A percentile compares a stretch with the other conserved stretches of the same genome.
These are phyloP conservation scores for Meteorus colon DNA, from an alignment of 2,888 invertebrate genomes.

Conservation along the genomic window DNA sequence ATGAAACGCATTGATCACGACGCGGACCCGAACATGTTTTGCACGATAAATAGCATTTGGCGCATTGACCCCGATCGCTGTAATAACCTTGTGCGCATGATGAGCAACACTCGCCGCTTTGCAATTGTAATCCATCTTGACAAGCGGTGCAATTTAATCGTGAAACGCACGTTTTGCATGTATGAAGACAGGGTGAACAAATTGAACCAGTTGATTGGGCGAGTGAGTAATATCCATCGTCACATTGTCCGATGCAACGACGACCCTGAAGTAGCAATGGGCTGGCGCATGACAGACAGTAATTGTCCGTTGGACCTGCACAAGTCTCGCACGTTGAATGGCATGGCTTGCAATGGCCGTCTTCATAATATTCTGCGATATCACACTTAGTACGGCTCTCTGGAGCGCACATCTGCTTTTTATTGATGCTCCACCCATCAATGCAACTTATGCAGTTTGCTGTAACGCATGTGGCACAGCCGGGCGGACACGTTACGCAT, in stretches of 20 bases:
- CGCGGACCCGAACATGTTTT: slow-evolving; percentile 89
- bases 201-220: slow-evolving; percentile 74
- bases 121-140: slow-evolving; percentile 83
- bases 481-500: slow-evolving; percentile 86
- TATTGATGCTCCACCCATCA: slow-evolving; percentile 83
- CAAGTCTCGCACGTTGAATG: slow-evolving; percentile 89
- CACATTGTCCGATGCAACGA: slow-evolving; percentile 85
- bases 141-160: slow-evolving; percentile 88
- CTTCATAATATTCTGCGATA: slow-evolving; percentile 80
- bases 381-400: slow-evolving; percentile 82
- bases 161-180: slow-evolving; percentile 85
- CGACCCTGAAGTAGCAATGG: slow-evolving; percentile 83
- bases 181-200: slow-evolving; percentile 87
- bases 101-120: slow-evolving; percentile 88
- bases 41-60: slow-evolving; percentile 89
- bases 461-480: slow-evolving; percentile 84
- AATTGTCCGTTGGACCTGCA: slow-evolving; percentile 82
- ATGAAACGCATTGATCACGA: slow-evolving; percentile 88
- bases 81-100: slow-evolving; percentile 87
- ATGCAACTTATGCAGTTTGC: slow-evolving; percentile 84
- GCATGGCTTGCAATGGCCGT: slow-evolving; percentile 82
- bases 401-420: slow-evolving; percentile 84
- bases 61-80: slow-evolving; percentile 88
- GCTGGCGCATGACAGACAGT: slow-evolving; percentile 84
- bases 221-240: slow-evolving; percentile 83